Evolutionary conservation across 2,888 invertebrate species (phyloP).

Genomic region (Drosophila histrio): DNA sequence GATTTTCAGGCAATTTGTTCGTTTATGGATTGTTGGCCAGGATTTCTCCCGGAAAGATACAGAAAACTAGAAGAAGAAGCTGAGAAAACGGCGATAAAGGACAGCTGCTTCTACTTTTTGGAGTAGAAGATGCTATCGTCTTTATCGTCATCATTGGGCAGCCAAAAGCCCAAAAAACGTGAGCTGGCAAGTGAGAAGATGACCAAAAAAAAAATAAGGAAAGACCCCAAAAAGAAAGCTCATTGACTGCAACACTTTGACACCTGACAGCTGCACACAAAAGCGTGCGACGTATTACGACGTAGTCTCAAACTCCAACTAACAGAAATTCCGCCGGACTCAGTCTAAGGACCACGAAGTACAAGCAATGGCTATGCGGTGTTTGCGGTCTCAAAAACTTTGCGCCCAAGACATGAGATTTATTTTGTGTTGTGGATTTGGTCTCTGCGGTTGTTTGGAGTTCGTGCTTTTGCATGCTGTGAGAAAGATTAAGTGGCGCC

Average conservation of each 20-base stretch:
- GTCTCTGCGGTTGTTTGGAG: constrained; percentile 31
- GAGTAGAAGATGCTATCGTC: constrained; percentile 55
- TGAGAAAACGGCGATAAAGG: constrained; percentile 54
- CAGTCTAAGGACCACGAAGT: constrained; percentile 5
- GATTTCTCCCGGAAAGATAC: background rate
- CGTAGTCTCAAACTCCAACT: constrained; percentile 10
- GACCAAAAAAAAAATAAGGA: constrained; percentile 1
- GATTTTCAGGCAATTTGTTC: constrained; percentile 81
- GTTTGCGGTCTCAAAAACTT: constrained; percentile 40
- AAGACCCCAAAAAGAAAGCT: constrained; percentile 44
- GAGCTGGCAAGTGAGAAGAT: constrained; percentile 36
- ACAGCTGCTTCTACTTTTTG: constrained; percentile 63
- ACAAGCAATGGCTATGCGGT: constrained; percentile 34
- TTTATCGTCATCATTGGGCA: constrained; percentile 63
- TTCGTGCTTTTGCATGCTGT: constrained; percentile 47
- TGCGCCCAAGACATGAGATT: constrained; percentile 55
- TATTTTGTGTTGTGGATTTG: constrained; percentile 64
- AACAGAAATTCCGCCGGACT: constrained; percentile 13
- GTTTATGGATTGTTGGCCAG: constrained; percentile 74
- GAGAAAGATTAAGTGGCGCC: constrained; percentile 48
- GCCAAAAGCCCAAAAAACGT: constrained; percentile 59
- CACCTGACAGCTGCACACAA: constrained; percentile 74
- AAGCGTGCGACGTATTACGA: constrained; percentile 68
- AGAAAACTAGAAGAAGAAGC: constrained; percentile 8
- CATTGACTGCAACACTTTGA: constrained; percentile 75